phyloP scores from a whole-genome alignment of 2,797 vertebrate genomes.

The Acanthurus leucopareius region DNA sequence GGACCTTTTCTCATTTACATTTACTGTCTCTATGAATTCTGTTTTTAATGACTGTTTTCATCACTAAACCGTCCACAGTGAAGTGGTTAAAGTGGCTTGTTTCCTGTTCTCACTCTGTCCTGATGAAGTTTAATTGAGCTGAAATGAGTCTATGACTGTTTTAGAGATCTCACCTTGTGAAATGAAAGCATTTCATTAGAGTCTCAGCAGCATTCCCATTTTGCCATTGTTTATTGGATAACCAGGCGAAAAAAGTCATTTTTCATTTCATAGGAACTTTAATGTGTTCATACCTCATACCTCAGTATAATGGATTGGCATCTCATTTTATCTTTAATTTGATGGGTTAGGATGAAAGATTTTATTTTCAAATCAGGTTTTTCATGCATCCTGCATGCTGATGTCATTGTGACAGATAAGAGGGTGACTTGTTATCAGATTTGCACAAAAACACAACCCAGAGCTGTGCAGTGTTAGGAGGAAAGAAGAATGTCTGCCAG shows the following conservation, averaged over 20 bases:
- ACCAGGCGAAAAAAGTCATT: constrained; percentile 4
- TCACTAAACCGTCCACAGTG: background rate
- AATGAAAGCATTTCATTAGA: constrained; percentile 36
- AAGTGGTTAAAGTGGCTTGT: background rate
- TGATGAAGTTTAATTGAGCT: constrained; percentile 41
- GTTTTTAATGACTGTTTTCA: constrained; percentile 15
- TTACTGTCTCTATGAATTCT: constrained; percentile 10
- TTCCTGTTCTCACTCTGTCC: background rate
- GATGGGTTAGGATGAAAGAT: background rate
- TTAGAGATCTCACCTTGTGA: constrained; percentile 33
- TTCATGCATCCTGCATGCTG: constrained; percentile 13
- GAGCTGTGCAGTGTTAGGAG: constrained; percentile 7
- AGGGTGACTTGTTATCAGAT: constrained; percentile 5
- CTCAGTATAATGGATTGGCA: background rate
- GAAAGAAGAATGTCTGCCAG: constrained; percentile 8
- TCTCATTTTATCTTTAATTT: constrained; percentile 25
- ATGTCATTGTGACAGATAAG: constrained; percentile 18
- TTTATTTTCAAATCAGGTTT: constrained; percentile 21
- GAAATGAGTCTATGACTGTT: constrained; percentile 32
- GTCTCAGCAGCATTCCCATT: constrained; percentile 2
- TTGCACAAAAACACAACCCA: background rate
- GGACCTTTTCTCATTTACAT: background rate
- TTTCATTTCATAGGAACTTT: constrained; percentile 21
- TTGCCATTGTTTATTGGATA: constrained; percentile 33
- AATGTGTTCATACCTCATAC: constrained; percentile 24